Conservation (phyloP, 2,888 invertebrate species). For the Xestia xanthographa region DNA sequence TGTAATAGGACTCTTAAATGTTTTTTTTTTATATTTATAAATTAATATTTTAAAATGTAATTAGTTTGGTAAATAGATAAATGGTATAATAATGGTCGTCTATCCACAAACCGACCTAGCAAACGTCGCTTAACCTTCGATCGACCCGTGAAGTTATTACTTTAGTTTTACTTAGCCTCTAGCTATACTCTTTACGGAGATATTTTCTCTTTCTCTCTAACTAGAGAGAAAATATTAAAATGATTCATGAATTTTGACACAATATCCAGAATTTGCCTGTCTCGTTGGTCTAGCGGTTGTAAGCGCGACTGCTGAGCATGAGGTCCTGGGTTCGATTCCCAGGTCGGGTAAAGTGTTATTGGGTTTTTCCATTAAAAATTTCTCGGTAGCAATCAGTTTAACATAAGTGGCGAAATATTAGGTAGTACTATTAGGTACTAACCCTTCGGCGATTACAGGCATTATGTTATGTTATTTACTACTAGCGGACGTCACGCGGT, state of each 20-base stretch:
- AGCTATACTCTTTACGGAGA: neutral
- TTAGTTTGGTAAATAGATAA: too few relatives aligned
- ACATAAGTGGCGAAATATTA: neutral
- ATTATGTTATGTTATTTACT: neutral
- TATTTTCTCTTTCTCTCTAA: neutral
- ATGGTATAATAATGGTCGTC: neutral
- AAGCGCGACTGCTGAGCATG: neutral
- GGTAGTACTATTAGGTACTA: neutral
- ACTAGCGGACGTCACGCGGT: too few relatives aligned
- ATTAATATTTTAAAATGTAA: too few relatives aligned
- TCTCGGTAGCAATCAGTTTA: neutral
- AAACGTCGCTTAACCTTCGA: neutral
- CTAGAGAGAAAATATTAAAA: neutral
- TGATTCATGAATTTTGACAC: neutral
- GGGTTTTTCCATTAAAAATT: neutral
- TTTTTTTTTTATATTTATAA: too few relatives aligned
- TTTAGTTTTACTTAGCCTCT: too few relatives aligned
- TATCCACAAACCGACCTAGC: neutral
- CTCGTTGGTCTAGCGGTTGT: neutral
- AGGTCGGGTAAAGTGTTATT: neutral
- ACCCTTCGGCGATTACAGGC: neutral
- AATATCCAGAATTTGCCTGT: neutral
- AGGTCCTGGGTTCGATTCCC: neutral
- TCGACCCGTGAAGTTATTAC: neutral
- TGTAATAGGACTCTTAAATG: too few relatives aligned